Percentiles rank a stretch among this genome's conserved stretches.
phyloP scores from a whole-genome alignment of 1,140 invertebrate species.

The Drosophila micromelanica region DNA sequence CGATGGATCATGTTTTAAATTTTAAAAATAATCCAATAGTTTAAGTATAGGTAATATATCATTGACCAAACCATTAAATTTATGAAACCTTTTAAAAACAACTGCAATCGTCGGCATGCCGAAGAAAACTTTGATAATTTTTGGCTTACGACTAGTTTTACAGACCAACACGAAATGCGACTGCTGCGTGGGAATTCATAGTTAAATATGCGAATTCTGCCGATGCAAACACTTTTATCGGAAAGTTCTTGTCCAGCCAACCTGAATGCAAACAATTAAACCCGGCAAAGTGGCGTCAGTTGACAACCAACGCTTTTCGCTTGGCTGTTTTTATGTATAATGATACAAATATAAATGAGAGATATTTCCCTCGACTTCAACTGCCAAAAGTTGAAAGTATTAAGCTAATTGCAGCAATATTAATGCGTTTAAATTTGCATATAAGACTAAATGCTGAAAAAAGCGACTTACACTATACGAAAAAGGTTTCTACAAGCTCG shows the following conservation, averaged over 20 bases:
- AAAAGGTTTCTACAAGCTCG: not conserved
- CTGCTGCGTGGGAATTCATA: slow-evolving; percentile 41
- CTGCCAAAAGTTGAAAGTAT: slow-evolving; percentile 40
- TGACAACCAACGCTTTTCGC: slow-evolving; percentile 44
- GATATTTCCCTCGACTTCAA: slow-evolving; percentile 23
- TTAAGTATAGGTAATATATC: no score
- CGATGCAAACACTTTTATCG: slow-evolving; percentile 10
- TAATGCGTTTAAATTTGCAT: slow-evolving; percentile 47
- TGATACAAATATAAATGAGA: slow-evolving; percentile 27
- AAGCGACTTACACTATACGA: slow-evolving; percentile 13
- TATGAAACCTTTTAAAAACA: no score
- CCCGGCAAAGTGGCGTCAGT: slow-evolving; percentile 25
- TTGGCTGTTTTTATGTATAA: slow-evolving; percentile 54
- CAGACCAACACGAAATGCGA: slow-evolving; percentile 32
- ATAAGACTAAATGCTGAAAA: slow-evolving; percentile 29
- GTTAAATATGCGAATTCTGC: slow-evolving; percentile 19
- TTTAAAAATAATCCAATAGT: no score
- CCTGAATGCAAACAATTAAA: slow-evolving; percentile 28
- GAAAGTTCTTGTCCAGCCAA: slow-evolving; percentile 27
- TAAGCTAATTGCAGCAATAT: slow-evolving; percentile 37
- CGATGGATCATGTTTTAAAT: no score
- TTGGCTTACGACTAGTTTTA: not conserved
- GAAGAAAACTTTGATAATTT: no score
- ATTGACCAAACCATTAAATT: no score
- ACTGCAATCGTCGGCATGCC: no score